phyloP scores from a whole-genome alignment of 2,888 invertebrate species.

The Endotricha flammealis region DNA sequence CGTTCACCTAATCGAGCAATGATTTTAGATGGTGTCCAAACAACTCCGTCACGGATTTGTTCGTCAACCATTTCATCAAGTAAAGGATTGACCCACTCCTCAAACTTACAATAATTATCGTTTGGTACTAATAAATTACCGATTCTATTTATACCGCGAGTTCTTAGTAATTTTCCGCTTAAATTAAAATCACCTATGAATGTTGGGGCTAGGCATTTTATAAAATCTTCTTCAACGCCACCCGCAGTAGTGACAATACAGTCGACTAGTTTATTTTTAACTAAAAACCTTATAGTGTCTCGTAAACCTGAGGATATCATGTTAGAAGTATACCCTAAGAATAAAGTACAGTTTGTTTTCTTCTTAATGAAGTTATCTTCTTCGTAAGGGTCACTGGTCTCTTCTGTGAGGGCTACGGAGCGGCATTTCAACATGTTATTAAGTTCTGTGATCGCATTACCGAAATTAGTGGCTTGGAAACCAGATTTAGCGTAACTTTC shows the following conservation, averaged over 20 bases:
- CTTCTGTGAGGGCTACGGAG: conserved; percentile 81
- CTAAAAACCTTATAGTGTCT: conserved; percentile 90
- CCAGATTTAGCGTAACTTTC: conserved; percentile 89
- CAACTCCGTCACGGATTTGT: conserved; percentile 83
- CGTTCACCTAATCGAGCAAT: conserved; percentile 88
- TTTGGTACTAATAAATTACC: conserved; percentile 97
- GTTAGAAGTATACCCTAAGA: conserved; percentile 98
- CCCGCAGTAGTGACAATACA: conserved; percentile 98
- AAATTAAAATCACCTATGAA: conserved; percentile 94
- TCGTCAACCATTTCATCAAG: conserved; percentile 93
- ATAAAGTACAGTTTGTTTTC: conserved; percentile 93
- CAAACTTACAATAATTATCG: conserved; percentile 98
- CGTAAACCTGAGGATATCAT: conserved; percentile 96
- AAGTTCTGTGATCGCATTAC: conserved; percentile 92
- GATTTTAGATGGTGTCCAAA: conserved; percentile 90
- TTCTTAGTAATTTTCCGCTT: conserved; percentile 86
- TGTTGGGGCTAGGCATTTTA: conserved; percentile 98
- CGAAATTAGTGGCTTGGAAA: conserved; percentile 99
- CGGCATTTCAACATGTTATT: conserved; percentile 93
- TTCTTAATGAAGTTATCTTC: conserved; percentile 89
- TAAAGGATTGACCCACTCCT: conserved; percentile 97
- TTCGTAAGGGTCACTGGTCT: conserved; percentile 82
- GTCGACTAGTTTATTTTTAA: conserved; percentile 86
- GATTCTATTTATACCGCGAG: conserved; percentile 92
- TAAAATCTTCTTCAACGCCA: conserved; percentile 98